Conservation (phyloP, 2,797 vertebrate genomes). For the Onychomys torridus region DNA sequence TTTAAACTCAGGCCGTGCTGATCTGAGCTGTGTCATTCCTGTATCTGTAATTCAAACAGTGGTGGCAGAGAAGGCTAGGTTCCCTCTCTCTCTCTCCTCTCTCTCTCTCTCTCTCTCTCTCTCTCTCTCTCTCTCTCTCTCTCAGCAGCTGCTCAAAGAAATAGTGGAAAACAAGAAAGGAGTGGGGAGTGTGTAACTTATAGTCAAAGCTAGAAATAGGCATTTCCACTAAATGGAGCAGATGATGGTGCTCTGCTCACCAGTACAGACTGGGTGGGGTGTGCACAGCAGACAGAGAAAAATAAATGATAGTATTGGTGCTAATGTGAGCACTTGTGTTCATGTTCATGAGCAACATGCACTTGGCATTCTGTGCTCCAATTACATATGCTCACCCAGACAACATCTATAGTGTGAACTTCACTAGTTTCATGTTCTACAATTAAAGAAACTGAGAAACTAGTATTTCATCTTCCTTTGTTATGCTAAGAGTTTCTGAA, state of each 20-base stretch:
- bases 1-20: background rate
- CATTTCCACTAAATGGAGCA: background rate
- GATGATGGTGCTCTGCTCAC: background rate
- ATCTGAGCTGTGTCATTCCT: background rate
- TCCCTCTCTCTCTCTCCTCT: background rate
- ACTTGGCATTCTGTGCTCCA: background rate
- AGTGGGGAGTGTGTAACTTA: background rate
- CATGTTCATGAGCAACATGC: background rate
- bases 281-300: background rate
- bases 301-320: background rate
- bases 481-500: background rate
- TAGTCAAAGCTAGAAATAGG: background rate
- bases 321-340: background rate
- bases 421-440: background rate
- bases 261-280: background rate
- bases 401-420: background rate
- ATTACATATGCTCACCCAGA: background rate
- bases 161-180: background rate
- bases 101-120: background rate
- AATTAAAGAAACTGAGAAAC: background rate
- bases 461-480: background rate
- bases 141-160: background rate
- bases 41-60: accelerated
- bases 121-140: background rate
- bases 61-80: background rate